Evolutionary conservation across 2,888 invertebrate species (phyloP).

Genomic region (Acanthacorydalis orientalis): DNA sequence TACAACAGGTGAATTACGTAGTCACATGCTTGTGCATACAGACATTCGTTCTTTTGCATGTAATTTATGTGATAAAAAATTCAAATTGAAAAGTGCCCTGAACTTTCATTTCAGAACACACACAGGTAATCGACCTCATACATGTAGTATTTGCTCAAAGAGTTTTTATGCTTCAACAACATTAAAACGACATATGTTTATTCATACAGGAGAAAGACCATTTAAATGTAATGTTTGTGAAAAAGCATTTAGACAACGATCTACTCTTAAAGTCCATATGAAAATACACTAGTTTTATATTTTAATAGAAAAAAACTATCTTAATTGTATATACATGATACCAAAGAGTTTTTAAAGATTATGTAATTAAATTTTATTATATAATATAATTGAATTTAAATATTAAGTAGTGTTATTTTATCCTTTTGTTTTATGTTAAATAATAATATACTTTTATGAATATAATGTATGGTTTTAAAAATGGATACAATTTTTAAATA

Average conservation of each 20-base stretch:
- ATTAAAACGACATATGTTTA: not conserved
- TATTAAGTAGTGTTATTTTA: no score
- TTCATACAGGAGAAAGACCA: not conserved
- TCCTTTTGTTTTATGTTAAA: no score
- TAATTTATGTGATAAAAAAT: conserved; percentile 1
- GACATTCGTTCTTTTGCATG: not conserved
- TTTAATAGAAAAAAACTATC: no score
- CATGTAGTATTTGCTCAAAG: not conserved
- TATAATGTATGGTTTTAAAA: no score
- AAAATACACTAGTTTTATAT: not conserved
- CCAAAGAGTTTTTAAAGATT: no score
- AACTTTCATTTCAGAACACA: conserved; percentile 2
- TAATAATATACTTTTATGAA: no score
- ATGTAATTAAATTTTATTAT: no score
- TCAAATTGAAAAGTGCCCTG: conserved; percentile 2
- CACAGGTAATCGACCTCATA: not conserved
- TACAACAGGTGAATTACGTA: not conserved
- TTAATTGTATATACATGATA: no score
- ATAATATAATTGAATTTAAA: no score
- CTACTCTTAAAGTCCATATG: conserved; percentile 1
- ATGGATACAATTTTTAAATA: no score
- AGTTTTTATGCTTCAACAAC: not conserved
- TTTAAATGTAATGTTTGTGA: not conserved
- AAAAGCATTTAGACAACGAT: not conserved
- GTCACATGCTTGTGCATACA: not conserved